These are phyloP conservation scores for Percina caprodes DNA, from an alignment of 2,113 vertebrate species.

Conservation along the genomic window DNA sequence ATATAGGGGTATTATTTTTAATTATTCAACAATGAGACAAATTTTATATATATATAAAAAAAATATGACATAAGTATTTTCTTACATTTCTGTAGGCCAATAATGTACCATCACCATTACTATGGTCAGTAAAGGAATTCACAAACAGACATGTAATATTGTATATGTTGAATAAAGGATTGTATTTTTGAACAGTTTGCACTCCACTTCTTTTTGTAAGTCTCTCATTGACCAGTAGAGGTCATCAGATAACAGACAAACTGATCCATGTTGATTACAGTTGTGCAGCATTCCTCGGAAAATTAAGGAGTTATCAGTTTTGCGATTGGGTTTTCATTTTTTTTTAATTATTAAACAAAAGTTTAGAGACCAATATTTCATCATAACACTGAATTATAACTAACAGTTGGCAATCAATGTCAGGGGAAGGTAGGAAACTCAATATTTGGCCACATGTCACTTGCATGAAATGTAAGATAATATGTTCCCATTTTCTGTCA, in stretches of 20 bases:
- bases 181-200: conserved; percentile 60
- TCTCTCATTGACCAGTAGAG: conserved; percentile 63
- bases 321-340: neutral
- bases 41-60: conserved; percentile 48
- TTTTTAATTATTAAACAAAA: conserved; percentile 1
- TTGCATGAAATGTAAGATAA: conserved; percentile 26
- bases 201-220: conserved; percentile 1
- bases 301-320: neutral
- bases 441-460: neutral
- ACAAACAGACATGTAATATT: conserved; percentile 50
- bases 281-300: neutral
- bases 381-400: neutral
- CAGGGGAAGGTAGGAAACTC: neutral
- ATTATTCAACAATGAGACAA: conserved; percentile 31
- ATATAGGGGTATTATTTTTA: conserved; percentile 37
- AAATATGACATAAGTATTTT: conserved; percentile 24
- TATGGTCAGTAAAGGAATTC: conserved; percentile 39
- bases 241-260: conserved; percentile 56
- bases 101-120: conserved; percentile 48
- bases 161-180: conserved; percentile 69
- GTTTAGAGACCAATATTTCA: neutral
- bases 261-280: conserved; percentile 16
- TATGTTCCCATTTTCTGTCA: neutral
- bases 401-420: neutral
- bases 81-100: conserved; percentile 36